phyloP scores from a whole-genome alignment of 2,113 vertebrate species.

The Geothlypis trichas region DNA sequence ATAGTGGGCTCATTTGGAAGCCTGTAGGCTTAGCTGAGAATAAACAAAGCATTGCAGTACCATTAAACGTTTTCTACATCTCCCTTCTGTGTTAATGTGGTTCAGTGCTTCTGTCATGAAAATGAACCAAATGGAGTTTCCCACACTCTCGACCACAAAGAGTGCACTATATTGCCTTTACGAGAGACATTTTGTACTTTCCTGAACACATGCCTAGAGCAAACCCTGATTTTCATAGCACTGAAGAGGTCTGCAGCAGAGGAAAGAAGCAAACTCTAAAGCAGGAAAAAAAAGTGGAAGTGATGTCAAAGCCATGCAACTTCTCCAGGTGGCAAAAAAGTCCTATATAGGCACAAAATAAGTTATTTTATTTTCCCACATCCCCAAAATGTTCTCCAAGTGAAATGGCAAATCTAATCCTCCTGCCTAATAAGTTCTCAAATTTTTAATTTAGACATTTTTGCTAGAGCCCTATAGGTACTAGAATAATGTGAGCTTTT shows the following conservation, averaged over 20 bases:
- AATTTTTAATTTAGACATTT: constrained; percentile 57
- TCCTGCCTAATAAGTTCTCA: constrained; percentile 42
- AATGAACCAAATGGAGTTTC: constrained; percentile 51
- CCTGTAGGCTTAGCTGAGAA: constrained; percentile 33
- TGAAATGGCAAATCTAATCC: constrained; percentile 31
- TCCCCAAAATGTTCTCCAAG: neutral
- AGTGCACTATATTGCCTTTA: constrained; percentile 38
- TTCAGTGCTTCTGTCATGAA: constrained; percentile 68
- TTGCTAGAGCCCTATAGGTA: constrained; percentile 8
- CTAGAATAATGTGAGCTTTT: constrained; percentile 32
- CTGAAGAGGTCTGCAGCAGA: neutral
- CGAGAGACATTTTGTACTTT: constrained; percentile 10
- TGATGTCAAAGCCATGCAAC: constrained; percentile 13
- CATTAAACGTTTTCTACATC: constrained; percentile 47
- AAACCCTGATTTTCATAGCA: neutral
- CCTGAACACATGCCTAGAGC: constrained; percentile 46
- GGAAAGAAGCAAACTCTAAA: neutral
- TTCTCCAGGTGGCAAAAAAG: constrained; percentile 22
- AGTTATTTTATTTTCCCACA: neutral
- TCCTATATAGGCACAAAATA: neutral
- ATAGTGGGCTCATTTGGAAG: constrained; percentile 65
- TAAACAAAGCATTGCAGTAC: constrained; percentile 47
- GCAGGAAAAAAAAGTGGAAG: neutral
- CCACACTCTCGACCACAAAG: constrained; percentile 69
- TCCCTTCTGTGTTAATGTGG: constrained; percentile 60